Conservation (phyloP, 2,113 vertebrate genomes). For the Prunella fulvescens region DNA sequence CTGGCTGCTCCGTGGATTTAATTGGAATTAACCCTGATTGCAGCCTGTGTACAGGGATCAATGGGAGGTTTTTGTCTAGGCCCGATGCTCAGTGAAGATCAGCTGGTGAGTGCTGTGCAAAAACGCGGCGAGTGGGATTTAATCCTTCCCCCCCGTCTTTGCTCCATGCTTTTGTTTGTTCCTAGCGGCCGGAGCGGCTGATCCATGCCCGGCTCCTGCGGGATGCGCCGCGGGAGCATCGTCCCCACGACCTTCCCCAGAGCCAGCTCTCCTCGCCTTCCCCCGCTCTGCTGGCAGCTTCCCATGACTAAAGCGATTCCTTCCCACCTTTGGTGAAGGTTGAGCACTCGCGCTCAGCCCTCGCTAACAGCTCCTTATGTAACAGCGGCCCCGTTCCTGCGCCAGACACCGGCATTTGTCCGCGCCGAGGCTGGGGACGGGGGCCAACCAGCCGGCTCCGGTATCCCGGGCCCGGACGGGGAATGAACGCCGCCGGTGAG, state of each 20-base stretch:
- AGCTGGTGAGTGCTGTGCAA: background rate
- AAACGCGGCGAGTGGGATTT: background rate
- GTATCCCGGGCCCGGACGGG: too few species aligned
- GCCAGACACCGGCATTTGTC: background rate
- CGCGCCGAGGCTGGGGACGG: too few species aligned
- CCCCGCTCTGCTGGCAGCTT: background rate
- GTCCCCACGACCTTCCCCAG: background rate
- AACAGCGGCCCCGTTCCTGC: background rate
- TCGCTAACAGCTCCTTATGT: background rate
- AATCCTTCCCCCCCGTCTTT: background rate
- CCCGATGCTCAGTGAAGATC: background rate
- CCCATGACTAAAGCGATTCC: background rate
- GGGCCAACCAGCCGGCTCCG: background rate
- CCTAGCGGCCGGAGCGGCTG: background rate
- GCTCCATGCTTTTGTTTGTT: background rate
- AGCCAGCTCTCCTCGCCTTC: background rate
- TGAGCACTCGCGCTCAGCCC: background rate
- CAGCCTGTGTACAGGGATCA: background rate
- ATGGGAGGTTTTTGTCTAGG: background rate
- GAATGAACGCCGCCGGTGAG: background rate
- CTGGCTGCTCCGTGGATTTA: background rate
- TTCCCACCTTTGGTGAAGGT: background rate
- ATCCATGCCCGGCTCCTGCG: background rate
- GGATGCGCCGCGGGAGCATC: background rate
- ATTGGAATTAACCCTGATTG: constrained; percentile 23